phyloP scores from a whole-genome alignment of 2,888 invertebrate genomes.

The Drosophila emarginata region DNA sequence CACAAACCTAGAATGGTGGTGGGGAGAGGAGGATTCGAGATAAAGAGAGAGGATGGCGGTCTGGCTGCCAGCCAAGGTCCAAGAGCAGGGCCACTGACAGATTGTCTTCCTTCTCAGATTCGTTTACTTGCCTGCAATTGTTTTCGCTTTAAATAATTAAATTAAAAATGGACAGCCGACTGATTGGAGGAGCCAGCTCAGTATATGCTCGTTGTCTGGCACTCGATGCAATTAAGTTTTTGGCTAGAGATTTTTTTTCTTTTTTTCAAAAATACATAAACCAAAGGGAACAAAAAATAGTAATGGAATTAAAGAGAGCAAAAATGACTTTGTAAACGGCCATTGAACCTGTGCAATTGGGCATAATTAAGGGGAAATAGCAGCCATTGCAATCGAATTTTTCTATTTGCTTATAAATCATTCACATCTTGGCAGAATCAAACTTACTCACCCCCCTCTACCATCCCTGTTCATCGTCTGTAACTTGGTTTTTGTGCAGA shows the following conservation, averaged over 20 bases:
- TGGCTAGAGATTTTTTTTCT: constrained; percentile 24
- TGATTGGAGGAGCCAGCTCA: constrained; percentile 53
- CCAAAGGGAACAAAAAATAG: no score
- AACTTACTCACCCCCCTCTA: constrained; percentile 3
- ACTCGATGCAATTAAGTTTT: constrained; percentile 53
- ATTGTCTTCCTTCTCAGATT: constrained; percentile 25
- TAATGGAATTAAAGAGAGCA: not conserved
- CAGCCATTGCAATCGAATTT: constrained; percentile 22
- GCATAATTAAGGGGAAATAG: constrained; percentile 39
- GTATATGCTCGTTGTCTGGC: constrained; percentile 22
- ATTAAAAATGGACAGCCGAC: constrained; percentile 69
- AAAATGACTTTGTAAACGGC: not conserved
- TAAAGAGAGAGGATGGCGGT: constrained; percentile 47
- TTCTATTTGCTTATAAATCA: constrained; percentile 62
- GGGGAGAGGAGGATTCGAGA: not conserved
- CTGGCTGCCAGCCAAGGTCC: constrained; percentile 1
- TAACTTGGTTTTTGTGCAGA: constrained; percentile 59
- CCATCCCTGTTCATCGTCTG: not conserved
- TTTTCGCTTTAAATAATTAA: constrained; percentile 76
- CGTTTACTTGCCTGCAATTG: constrained; percentile 55
- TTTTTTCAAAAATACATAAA: not conserved
- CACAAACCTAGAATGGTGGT: constrained; percentile 2
- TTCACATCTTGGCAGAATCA: constrained; percentile 67
- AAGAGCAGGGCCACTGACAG: constrained; percentile 44
- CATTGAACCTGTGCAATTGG: constrained; percentile 35